Evolutionary conservation across 2,888 invertebrate species (phyloP).

Genomic region (Cataglyphis albicans): DNA sequence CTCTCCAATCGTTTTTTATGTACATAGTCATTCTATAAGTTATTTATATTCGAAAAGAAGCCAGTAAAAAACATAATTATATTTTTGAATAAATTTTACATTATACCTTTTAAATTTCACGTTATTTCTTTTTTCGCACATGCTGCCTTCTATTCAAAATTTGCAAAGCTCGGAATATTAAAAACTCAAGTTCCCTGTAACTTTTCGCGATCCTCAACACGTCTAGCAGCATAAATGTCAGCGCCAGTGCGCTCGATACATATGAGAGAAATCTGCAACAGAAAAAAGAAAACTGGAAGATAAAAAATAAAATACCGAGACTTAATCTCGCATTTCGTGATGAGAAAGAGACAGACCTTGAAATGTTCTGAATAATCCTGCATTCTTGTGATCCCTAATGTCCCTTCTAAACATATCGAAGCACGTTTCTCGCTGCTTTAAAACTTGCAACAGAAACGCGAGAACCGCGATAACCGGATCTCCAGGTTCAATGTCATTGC

Average conservation of each 20-base stretch:
- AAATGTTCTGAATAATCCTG: neutral
- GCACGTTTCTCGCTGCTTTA: neutral
- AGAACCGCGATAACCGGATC: slow-evolving; percentile 44
- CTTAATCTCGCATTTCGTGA: neutral
- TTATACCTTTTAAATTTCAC: neutral
- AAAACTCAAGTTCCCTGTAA: neutral
- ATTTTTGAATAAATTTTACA: neutral
- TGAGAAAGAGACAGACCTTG: neutral
- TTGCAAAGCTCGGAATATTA: neutral
- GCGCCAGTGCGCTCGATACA: too few relatives aligned
- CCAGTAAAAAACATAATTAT: neutral
- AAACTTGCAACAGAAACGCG: slow-evolving; percentile 10
- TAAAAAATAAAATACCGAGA: neutral
- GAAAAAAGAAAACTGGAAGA: neutral
- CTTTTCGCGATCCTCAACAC: neutral
- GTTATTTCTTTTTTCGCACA: neutral
- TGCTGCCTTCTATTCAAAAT: neutral
- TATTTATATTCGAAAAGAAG: neutral
- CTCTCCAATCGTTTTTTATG: neutral
- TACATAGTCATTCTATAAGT: neutral
- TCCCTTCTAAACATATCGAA: neutral
- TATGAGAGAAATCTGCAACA: neutral
- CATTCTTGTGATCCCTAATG: neutral
- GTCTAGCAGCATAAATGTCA: neutral
- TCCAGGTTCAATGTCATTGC: slow-evolving; percentile 54